These are phyloP conservation scores for Phataginus tetradactyla DNA, from an alignment of 2,797 vertebrate genomes.

Conservation along the genomic window DNA sequence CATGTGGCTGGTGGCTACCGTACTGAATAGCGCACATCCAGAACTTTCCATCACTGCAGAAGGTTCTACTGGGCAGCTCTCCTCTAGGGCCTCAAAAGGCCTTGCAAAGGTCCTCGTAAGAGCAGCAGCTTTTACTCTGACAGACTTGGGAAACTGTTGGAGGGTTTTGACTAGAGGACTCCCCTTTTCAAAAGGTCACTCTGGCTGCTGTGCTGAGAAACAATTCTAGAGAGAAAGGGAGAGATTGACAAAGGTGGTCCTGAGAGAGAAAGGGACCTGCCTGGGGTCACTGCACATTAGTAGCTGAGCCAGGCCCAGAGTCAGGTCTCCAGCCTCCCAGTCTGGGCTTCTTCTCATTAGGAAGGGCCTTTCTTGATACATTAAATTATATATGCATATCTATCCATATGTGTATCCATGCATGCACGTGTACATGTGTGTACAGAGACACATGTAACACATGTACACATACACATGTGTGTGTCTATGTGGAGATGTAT, in stretches of 20 bases:
- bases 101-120: not conserved
- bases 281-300: not conserved
- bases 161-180: not conserved
- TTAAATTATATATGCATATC: fast-evolving
- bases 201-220: not conserved
- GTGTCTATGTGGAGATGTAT: not conserved
- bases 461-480: not conserved
- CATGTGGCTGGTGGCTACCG: not conserved
- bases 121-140: not conserved
- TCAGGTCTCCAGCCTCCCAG: not conserved
- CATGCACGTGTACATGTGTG: not conserved
- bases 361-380: not conserved
- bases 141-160: not conserved
- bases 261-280: not conserved
- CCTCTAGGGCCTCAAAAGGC: fast-evolving
- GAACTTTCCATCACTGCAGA: not conserved
- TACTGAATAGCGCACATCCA: not conserved
- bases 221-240: not conserved
- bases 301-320: no score
- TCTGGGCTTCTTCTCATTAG: not conserved
- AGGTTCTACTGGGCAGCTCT: not conserved
- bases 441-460: no score
- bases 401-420: fast-evolving
- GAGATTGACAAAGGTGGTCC: not conserved
- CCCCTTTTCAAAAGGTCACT: not conserved